These are phyloP conservation scores for Spodoptera littoralis DNA, from an alignment of 2,888 invertebrate species.

Conservation along the genomic window DNA sequence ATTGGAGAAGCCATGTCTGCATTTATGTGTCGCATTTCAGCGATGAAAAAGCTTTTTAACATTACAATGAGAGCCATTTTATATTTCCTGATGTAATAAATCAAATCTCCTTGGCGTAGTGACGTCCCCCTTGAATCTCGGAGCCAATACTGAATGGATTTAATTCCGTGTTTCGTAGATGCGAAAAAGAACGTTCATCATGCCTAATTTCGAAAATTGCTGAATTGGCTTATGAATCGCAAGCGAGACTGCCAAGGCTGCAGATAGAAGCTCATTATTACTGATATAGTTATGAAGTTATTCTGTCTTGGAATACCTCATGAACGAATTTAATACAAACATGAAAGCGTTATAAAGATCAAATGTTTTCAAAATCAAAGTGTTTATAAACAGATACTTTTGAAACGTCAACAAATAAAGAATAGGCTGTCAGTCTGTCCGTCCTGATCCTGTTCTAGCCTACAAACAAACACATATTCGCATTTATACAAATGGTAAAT, in stretches of 20 bases:
- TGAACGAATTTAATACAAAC: no score
- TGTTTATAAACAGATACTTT: no score
- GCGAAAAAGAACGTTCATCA: slow-evolving; percentile 45
- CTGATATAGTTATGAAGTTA: no score
- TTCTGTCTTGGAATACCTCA: no score
- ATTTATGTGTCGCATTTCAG: slow-evolving; percentile 63
- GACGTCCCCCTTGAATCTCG: slow-evolving; percentile 58
- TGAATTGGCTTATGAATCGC: slow-evolving; percentile 9
- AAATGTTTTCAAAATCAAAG: no score
- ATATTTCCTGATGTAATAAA: slow-evolving; percentile 69
- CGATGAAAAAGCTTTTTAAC: slow-evolving; percentile 63
- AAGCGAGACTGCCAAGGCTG: not conserved
- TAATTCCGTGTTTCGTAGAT: slow-evolving; percentile 54
- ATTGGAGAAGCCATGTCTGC: slow-evolving; percentile 63
- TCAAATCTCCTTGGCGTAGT: slow-evolving; percentile 66
- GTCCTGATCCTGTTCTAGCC: no score
- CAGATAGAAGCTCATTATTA: not conserved
- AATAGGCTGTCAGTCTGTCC: no score
- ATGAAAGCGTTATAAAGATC: no score
- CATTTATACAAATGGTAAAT: no score
- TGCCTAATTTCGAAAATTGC: slow-evolving; percentile 37
- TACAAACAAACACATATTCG: no score
- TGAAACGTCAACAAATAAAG: no score
- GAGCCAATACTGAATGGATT: slow-evolving; percentile 59
- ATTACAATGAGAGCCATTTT: slow-evolving; percentile 61